phyloP scores from a whole-genome alignment of 1,140 invertebrate species.

The Harpegnathos saltator region DNA sequence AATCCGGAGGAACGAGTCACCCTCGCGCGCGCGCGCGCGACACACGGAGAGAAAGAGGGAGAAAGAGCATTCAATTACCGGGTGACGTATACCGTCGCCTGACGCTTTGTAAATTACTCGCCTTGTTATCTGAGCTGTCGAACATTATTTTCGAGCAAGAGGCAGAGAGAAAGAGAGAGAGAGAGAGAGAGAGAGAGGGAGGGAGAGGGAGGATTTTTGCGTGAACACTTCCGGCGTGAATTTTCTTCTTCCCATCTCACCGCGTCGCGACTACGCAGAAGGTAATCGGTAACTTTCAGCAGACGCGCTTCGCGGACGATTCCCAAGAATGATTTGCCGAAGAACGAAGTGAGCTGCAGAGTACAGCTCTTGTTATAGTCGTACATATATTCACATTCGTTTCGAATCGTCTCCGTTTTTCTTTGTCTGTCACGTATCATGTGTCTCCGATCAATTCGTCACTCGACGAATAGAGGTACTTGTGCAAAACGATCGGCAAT shows the following conservation, averaged over 20 bases:
- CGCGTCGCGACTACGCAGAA: no score
- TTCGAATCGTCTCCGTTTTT: slow-evolving; percentile 28
- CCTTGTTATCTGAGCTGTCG: background rate
- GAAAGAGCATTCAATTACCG: slow-evolving; percentile 81
- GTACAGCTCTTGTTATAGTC: background rate
- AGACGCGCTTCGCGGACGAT: no score
- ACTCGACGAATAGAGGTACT: slow-evolving; percentile 47
- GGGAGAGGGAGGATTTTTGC: background rate
- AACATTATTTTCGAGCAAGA: background rate
- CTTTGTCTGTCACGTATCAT: slow-evolving; percentile 41
- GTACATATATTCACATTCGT: slow-evolving; percentile 33
- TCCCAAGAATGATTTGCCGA: no score
- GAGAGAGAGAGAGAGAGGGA: no score
- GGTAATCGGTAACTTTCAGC: no score
- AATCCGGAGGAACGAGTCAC: slow-evolving; percentile 76
- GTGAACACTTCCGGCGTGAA: no score
- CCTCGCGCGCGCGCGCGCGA: slow-evolving; percentile 77
- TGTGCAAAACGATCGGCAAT: slow-evolving; percentile 59
- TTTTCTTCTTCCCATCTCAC: no score
- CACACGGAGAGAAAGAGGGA: slow-evolving; percentile 66
- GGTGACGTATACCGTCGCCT: slow-evolving; percentile 64
- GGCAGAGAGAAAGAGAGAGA: no score
- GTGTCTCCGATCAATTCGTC: slow-evolving; percentile 39
- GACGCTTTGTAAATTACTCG: slow-evolving; percentile 57
- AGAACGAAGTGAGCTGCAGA: no score